Evolutionary conservation across 2,888 invertebrate species (phyloP).

Genomic region (Leptopilina syphax): DNA sequence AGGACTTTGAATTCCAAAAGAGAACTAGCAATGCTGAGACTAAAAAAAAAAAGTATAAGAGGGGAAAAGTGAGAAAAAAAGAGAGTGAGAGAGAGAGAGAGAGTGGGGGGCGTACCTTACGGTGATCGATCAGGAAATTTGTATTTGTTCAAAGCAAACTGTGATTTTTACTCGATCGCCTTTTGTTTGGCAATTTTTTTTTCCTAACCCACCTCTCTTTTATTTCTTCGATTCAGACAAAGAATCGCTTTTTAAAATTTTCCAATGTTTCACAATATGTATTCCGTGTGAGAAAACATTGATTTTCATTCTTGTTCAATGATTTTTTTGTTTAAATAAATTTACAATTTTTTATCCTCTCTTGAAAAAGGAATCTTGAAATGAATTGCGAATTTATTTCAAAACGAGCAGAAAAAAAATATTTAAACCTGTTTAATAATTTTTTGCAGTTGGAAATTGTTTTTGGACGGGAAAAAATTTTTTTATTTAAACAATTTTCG

Average conservation of each 20-base stretch:
- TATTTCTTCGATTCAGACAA: constrained; percentile 5
- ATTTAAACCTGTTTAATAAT: too few relatives aligned
- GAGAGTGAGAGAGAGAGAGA: not conserved
- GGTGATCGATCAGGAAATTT: constrained; percentile 35
- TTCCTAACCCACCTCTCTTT: too few relatives aligned
- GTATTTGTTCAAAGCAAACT: constrained; percentile 36
- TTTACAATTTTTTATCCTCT: too few relatives aligned
- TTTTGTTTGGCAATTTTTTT: constrained; percentile 12
- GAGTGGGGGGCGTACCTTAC: not conserved
- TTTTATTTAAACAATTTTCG: too few relatives aligned
- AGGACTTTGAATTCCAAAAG: not conserved
- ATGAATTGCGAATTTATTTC: too few relatives aligned
- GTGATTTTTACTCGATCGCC: constrained; percentile 17
- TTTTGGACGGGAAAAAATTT: too few relatives aligned
- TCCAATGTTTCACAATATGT: not conserved
- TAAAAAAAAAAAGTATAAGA: not conserved
- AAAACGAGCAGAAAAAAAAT: too few relatives aligned
- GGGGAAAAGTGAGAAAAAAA: not conserved
- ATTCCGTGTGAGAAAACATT: not conserved
- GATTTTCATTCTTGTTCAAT: not conserved
- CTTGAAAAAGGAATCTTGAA: too few relatives aligned
- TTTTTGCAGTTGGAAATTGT: too few relatives aligned
- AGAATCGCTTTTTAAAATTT: constrained; percentile 9
- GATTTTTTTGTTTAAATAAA: too few relatives aligned
- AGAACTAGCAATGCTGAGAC: not conserved